Percentiles rank a stretch among this genome's conserved stretches.
Conservation (phyloP, 2,113 vertebrate species). For the Myrmecophaga tridactyla region DNA sequence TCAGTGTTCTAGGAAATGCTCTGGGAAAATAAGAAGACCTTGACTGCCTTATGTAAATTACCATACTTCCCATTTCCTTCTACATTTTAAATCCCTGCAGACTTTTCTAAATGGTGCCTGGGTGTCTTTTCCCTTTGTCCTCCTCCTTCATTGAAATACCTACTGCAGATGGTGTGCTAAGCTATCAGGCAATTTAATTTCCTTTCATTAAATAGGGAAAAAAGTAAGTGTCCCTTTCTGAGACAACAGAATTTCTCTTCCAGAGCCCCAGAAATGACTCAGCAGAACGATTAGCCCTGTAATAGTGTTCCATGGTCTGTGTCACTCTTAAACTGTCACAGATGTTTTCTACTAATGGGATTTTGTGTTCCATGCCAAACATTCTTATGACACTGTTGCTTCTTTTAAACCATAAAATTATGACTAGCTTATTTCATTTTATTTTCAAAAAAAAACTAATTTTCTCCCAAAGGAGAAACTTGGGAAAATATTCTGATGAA, state of each 20-base stretch:
- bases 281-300: slow-evolving; percentile 21
- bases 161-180: background rate
- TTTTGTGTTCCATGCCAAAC: slow-evolving; percentile 70
- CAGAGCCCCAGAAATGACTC: slow-evolving; percentile 39
- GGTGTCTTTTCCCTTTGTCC: background rate
- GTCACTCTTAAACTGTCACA: background rate
- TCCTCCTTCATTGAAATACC: background rate
- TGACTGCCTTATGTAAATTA: background rate
- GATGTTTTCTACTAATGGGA: slow-evolving; percentile 65
- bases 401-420: slow-evolving; percentile 71
- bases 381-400: slow-evolving; percentile 46
- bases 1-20: background rate
- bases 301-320: background rate
- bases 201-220: slow-evolving; percentile 55
- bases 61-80: background rate
- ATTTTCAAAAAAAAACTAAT: slow-evolving; percentile 70
- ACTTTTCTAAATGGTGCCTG: background rate
- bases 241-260: slow-evolving; percentile 43
- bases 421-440: slow-evolving; percentile 66
- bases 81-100: background rate
- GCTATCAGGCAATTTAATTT: slow-evolving; percentile 42
- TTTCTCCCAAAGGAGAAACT: slow-evolving; percentile 52
- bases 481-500: slow-evolving; percentile 43
- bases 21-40: background rate
- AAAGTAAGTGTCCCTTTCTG: slow-evolving; percentile 37